Conservation (phyloP, 2,797 vertebrate species). For the Anguilla pacifica region DNA sequence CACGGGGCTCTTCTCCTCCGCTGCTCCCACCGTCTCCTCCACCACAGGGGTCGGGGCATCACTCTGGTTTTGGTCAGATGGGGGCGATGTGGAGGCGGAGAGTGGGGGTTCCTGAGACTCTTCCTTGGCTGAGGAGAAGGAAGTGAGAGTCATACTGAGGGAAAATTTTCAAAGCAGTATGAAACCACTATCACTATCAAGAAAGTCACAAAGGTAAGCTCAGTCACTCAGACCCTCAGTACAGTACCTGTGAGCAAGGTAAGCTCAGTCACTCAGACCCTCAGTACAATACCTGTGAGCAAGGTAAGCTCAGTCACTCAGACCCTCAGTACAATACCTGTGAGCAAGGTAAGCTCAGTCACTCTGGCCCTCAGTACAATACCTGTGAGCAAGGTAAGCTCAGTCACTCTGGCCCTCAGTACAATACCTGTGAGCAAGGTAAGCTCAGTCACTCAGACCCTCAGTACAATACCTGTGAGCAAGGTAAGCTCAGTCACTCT, state of each 20-base stretch:
- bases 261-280: constrained; percentile 18
- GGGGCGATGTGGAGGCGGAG: constrained; percentile 46
- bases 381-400: constrained; percentile 66
- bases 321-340: constrained; percentile 43
- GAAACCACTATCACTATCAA: not conserved
- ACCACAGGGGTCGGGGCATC: constrained; percentile 27
- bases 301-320: not conserved
- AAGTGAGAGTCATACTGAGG: constrained; percentile 19
- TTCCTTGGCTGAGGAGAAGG: constrained; percentile 44
- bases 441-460: no score
- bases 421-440: no score
- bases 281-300: constrained; percentile 38
- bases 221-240: not conserved
- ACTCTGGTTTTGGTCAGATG: constrained; percentile 58
- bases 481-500: no score
- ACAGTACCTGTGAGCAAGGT: not conserved
- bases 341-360: constrained; percentile 66
- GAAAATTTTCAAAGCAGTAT: not conserved
- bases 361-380: constrained; percentile 56
- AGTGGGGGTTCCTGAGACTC: constrained; percentile 24
- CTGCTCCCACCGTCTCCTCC: constrained; percentile 11
- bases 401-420: constrained; percentile 64
- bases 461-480: no score
- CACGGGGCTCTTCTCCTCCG: constrained; percentile 32
- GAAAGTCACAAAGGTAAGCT: not conserved